phyloP scores from a whole-genome alignment of 2,888 invertebrate genomes.

The Cryptus armator region DNA sequence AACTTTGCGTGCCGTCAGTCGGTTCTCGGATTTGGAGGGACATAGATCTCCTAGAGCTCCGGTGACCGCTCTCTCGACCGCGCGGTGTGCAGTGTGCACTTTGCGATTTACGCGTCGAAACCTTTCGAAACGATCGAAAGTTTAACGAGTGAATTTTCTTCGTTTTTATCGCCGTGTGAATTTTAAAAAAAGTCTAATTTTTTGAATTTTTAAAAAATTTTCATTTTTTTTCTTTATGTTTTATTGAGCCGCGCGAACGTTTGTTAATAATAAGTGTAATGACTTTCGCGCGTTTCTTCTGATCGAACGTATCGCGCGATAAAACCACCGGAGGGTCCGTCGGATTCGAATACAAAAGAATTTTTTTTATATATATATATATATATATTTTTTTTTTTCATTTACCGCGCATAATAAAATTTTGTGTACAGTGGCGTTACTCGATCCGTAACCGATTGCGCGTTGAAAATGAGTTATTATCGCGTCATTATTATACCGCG shows the following conservation, averaged over 20 bases:
- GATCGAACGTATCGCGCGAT: slow-evolving; percentile 49
- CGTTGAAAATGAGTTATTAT: slow-evolving; percentile 76
- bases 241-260: not conserved
- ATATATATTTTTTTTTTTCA: not conserved
- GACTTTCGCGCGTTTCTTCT: slow-evolving; percentile 33
- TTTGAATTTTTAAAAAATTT: slow-evolving; percentile 10
- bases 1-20: slow-evolving; percentile 76
- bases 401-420: not conserved
- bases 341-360: slow-evolving; percentile 13
- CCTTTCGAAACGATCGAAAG: not conserved
- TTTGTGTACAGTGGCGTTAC: slow-evolving; percentile 31
- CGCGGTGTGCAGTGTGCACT: not conserved
- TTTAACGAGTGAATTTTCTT: not conserved
- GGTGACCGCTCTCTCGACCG: slow-evolving; percentile 11
- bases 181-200: not conserved
- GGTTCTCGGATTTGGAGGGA: slow-evolving; percentile 74
- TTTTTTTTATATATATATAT: too few relatives aligned
- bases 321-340: slow-evolving; percentile 6
- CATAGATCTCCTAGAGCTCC: slow-evolving; percentile 59
- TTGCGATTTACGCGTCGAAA: not conserved
- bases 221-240: not conserved
- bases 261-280: slow-evolving; percentile 24
- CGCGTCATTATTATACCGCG: slow-evolving; percentile 79
- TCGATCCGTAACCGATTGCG: slow-evolving; percentile 33
- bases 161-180: not conserved